Evolutionary conservation across 2,113 vertebrate species (phyloP), one percentile per base, ranked within the genome.

Genomic region (Syngnathus typhle): DNA sequence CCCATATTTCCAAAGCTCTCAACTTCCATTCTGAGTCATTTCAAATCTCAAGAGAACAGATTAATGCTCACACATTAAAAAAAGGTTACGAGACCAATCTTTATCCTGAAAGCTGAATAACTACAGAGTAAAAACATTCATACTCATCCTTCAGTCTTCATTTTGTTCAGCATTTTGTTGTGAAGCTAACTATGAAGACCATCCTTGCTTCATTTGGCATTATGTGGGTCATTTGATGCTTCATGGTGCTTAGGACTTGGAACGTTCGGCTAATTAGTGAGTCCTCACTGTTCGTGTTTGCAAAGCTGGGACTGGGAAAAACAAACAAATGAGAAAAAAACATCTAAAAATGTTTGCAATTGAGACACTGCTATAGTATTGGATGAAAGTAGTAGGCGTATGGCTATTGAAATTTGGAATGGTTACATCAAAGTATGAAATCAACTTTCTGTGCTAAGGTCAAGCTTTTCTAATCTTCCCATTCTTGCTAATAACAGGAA

Each of bases 391-490:
- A 32, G 16, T 46, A 46, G 16, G 4, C 13, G 44, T 46, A 15
- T 46, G 44, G 44, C 44, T 15, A 16, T 46, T 13, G 13, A 46
- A 46, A 43, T 4, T 9, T 11, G 41, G 41, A 43, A 43, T 43
- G 41, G 41, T 43, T 43, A 9, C 2, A 43, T 43, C 44, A 15
- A 12, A 46, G 13, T 5, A 46, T 46, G 12, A 6, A 49, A 18
- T 49, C 16, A 49, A 49, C 6, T 19, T 7, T 2, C 46, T 49
- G 5, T 49, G 46, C 16, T 6, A 49, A 49, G 64, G 55, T 84
- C 36, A 76, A 74, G 27, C 27, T 32, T 32, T 58, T 51, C 15
- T 72, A 71, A 43, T 38, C 69, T n/a, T 27, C 46, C 46, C 37
- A 52, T 32, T 64, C 47, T n/a, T 64, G 39, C 8, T 67, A 15